These are phyloP conservation scores for Diorhabda elongata DNA, from an alignment of 1,140 invertebrate species.

Conservation along the genomic window DNA sequence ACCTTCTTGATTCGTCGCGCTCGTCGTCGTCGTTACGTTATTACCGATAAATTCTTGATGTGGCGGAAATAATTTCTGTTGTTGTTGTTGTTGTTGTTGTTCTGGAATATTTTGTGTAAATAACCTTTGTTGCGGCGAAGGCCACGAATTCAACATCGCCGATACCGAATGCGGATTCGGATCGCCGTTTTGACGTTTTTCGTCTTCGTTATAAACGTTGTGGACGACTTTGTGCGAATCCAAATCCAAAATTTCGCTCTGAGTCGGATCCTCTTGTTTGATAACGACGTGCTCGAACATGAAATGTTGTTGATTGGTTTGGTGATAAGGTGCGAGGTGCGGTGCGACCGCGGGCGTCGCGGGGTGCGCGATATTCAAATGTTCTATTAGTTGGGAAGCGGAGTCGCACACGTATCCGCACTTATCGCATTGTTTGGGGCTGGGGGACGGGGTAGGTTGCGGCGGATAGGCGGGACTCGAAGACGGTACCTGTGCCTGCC, in stretches of 20 bases:
- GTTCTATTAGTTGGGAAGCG: slow-evolving; percentile 64
- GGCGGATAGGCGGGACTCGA: slow-evolving; percentile 60
- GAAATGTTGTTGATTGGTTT: slow-evolving; percentile 46
- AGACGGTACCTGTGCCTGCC: slow-evolving; percentile 56
- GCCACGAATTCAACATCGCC: slow-evolving; percentile 57
- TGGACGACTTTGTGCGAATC: slow-evolving; percentile 84
- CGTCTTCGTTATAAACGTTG: slow-evolving; percentile 56
- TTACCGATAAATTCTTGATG: slow-evolving; percentile 41
- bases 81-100: slow-evolving; percentile 43
- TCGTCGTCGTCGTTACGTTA: slow-evolving; percentile 32
- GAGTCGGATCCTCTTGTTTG: slow-evolving; percentile 60
- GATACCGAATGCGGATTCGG: slow-evolving; percentile 56
- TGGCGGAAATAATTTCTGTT: slow-evolving; percentile 52
- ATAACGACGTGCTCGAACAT: slow-evolving; percentile 46
- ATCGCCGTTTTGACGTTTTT: slow-evolving; percentile 38
- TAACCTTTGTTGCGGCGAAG: slow-evolving; percentile 52
- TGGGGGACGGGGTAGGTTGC: slow-evolving; percentile 58
- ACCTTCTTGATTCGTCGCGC: slow-evolving; percentile 16
- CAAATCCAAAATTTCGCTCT: slow-evolving; percentile 79
- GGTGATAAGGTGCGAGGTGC: slow-evolving; percentile 37
- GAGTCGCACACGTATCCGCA: slow-evolving; percentile 74
- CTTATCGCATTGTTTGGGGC: slow-evolving; percentile 72
- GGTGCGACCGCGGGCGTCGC: slow-evolving; percentile 53
- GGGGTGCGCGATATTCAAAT: slow-evolving; percentile 64
- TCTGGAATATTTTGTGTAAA: slow-evolving; percentile 48